phyloP scores from a whole-genome alignment of 2,888 invertebrate species.

The Philereme vetulata region DNA sequence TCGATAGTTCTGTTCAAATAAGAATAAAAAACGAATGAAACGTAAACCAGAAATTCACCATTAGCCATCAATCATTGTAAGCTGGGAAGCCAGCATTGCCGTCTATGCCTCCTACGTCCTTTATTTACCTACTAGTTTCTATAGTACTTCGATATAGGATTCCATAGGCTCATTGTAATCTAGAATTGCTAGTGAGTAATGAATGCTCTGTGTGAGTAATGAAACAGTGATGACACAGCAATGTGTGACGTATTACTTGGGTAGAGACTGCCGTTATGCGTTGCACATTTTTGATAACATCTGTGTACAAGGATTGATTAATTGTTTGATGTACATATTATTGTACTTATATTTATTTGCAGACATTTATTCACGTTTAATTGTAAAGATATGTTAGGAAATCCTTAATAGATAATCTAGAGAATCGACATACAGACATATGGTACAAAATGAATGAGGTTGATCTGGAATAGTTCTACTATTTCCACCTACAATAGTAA shows the following conservation, averaged over 20 bases:
- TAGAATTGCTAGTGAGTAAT: slow-evolving; percentile 42
- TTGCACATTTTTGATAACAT: slow-evolving; percentile 30
- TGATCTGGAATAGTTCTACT: too few relatives aligned
- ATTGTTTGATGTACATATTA: not conserved
- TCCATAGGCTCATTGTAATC: slow-evolving; percentile 31
- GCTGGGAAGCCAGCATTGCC: not conserved
- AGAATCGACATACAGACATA: too few relatives aligned
- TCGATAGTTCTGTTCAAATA: too few relatives aligned
- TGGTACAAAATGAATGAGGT: too few relatives aligned
- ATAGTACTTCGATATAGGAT: not conserved
- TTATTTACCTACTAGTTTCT: not conserved
- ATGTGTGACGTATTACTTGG: slow-evolving; percentile 40
- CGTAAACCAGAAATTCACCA: not conserved
- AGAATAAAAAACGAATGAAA: not conserved
- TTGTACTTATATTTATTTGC: too few relatives aligned
- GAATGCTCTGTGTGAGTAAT: slow-evolving; percentile 41
- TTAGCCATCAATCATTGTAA: not conserved
- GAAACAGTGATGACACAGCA: slow-evolving; percentile 40
- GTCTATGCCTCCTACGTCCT: not conserved
- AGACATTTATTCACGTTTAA: too few relatives aligned
- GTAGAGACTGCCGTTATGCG: slow-evolving; percentile 26
- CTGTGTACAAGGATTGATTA: slow-evolving; percentile 11
- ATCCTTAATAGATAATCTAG: too few relatives aligned
- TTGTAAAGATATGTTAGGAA: too few relatives aligned
- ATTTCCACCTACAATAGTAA: too few relatives aligned